Evolutionary conservation across 2,113 vertebrate species (phyloP), one percentile per base, ranked within the genome.

Genomic region (Menidia beryllina): DNA sequence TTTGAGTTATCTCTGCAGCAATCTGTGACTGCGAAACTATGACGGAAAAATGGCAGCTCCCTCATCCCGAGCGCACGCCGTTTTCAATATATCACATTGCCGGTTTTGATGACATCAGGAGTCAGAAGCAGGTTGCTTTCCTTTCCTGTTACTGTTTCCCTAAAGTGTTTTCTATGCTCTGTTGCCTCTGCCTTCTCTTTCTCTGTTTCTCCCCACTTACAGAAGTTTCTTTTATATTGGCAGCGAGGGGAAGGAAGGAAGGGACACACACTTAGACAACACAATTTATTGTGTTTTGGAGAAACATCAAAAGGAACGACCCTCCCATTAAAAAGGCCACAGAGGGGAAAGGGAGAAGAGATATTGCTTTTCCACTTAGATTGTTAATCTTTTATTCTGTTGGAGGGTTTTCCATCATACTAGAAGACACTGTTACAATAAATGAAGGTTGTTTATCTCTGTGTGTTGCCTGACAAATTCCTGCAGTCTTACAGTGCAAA

Each of bases 351-450:
- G 10, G 10, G 73, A 86, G 57, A 48, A 69, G 71, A 78, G 87
- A 90, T 90, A 91, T 91, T 91, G 87, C 87, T 88, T 92, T 90
- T 86, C 77, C 78, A 89, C 78, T 88, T 86, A 87, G 79, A 62
- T 83, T 54, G 51, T 86, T 86, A 79, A 88, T 90, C 75, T 88
- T 88, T 86, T 75, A 83, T 89, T 83, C 80, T 75, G 59, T 79
- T 27, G 34, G 21, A 80, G 45, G 66, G 56, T 81, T 81, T 76
- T 74, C 78, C 72, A 79, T 88, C 83, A 80, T 80, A 17, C 72
- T 30, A 72, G 64, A 77, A 25, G 17, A 38, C 67, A 50, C 53
- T 45, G 60, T 79, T 62, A 65, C 47, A 27, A 21, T 30, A 56
- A 52, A 52, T 72, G 67, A 72, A 64, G 52, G 50, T 26, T 41